Conservation (phyloP, 2,888 invertebrate species). For the Eristalis intricaria region DNA sequence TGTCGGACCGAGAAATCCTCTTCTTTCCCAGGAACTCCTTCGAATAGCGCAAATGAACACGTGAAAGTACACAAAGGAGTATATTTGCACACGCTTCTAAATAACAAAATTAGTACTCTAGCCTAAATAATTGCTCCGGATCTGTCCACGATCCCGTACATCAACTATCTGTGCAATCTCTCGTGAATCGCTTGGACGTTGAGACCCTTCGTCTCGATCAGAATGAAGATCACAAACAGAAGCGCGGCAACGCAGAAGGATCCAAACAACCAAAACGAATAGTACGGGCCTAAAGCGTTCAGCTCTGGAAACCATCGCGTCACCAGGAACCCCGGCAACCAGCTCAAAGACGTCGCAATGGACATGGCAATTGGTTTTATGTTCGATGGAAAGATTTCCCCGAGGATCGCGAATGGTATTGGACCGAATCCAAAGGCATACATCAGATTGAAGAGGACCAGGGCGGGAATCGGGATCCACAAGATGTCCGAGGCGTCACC, state of each 20-base stretch:
- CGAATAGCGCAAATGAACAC: too few species aligned
- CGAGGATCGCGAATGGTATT: conserved; percentile 90
- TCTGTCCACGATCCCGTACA: not conserved
- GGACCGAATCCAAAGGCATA: conserved; percentile 91
- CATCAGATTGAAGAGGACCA: conserved; percentile 87
- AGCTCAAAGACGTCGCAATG: conserved; percentile 88
- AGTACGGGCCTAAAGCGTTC: conserved; percentile 85
- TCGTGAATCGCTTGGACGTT: conserved; percentile 91
- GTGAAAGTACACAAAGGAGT: too few species aligned
- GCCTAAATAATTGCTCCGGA: too few species aligned
- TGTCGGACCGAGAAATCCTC: too few species aligned
- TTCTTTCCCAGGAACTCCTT: too few species aligned
- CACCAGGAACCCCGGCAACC: conserved; percentile 88
- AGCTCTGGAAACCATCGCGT: conserved; percentile 87
- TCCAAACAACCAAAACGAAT: conserved; percentile 89
- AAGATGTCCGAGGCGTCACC: conserved; percentile 82
- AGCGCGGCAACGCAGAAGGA: conserved; percentile 84
- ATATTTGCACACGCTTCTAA: too few species aligned
- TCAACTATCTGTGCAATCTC: conserved; percentile 83
- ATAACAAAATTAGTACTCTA: too few species aligned
- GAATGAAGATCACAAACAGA: conserved; percentile 87
- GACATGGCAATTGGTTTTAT: conserved; percentile 90
- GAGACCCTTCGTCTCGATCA: conserved; percentile 95
- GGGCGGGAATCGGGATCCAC: conserved; percentile 88
- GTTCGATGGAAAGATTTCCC: conserved; percentile 90